Base-by-base conservation (phyloP, 2,888 invertebrate species). In the Erebia epiphron region DNA sequence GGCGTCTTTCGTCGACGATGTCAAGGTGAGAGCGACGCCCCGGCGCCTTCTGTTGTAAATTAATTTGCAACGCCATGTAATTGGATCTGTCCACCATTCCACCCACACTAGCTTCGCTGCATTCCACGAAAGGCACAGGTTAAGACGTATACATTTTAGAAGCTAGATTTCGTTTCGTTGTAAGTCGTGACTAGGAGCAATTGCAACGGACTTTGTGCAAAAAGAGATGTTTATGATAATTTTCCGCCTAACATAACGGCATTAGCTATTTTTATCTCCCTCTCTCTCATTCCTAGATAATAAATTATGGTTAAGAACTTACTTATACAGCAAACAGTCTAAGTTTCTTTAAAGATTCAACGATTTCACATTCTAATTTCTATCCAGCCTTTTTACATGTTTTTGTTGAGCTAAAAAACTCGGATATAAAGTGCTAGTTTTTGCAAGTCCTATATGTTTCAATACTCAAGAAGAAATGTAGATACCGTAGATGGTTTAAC, bases 401-500 rank as follows among this genome's bases (percentile, higher is more conserved):
- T 57, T 26, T 13, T 16, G 4, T n/a, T 60, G 16, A 2, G 16
- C 16, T 10, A 43, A 60, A 60, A 41, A 41, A n/a, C 8, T 9
- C 9, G n/a, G n/a, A 35, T 60, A 16, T 4, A n/a, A 43, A 43
- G 61, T 13, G 61, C 46, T 41, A 46, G 43, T 61, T 61, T 61
- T 61, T 61, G n/a, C 41, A 46, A 46, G 18, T 46, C 18, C 43
- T 62, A 21, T 43, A 61, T 46, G 46, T 62, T 49, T 62, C 58
- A 86, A 88, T 83, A 83, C 88, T 86, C 87, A 89, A 90, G 87
- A 85, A 85, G 86, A 86, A 84, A 85, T 86, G 85, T 86, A 82
- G 84, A 82, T 80, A 81, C 79, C 77, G 75, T 77, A 75, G 75
- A 68, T 75, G 79, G 83, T 91, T 91, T 91, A 90, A 86, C 86